Evolutionary conservation across 2,888 invertebrate genomes (phyloP).

Genomic region (Cepaea hortensis): DNA sequence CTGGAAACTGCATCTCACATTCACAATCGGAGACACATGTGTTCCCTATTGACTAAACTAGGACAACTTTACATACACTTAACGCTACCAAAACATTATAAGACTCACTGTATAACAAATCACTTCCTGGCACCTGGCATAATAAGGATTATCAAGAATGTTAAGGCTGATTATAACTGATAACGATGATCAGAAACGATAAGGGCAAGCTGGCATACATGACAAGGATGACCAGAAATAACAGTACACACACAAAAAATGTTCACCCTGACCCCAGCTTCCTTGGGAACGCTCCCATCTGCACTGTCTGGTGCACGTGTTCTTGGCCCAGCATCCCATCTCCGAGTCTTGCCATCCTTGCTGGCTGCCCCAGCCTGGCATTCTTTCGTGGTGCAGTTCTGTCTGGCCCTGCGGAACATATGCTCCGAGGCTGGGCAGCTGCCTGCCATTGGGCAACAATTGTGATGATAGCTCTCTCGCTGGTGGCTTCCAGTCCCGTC

Average conservation of each 20-base stretch:
- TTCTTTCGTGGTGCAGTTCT: background rate
- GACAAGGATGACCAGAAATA: too few species aligned
- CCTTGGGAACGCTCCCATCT: background rate
- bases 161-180: too few species aligned
- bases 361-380: constrained; percentile 41
- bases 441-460: constrained; percentile 17
- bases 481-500: constrained; percentile 25
- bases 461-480: background rate
- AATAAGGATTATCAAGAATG: too few species aligned
- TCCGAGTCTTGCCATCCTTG: constrained; percentile 18
- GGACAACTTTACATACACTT: too few species aligned
- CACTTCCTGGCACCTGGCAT: too few species aligned
- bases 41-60: too few species aligned
- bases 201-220: background rate
- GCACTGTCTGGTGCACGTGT: background rate
- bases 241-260: background rate
- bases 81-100: too few species aligned
- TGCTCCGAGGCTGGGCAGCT: constrained; percentile 4
- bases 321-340: background rate
- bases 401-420: constrained; percentile 17
- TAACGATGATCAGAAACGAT: too few species aligned
- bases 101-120: too few species aligned
- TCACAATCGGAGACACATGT: too few species aligned
- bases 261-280: background rate
- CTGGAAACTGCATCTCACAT: too few species aligned